Conservation (phyloP, 2,888 invertebrate species). For the Synergus itoensis region DNA sequence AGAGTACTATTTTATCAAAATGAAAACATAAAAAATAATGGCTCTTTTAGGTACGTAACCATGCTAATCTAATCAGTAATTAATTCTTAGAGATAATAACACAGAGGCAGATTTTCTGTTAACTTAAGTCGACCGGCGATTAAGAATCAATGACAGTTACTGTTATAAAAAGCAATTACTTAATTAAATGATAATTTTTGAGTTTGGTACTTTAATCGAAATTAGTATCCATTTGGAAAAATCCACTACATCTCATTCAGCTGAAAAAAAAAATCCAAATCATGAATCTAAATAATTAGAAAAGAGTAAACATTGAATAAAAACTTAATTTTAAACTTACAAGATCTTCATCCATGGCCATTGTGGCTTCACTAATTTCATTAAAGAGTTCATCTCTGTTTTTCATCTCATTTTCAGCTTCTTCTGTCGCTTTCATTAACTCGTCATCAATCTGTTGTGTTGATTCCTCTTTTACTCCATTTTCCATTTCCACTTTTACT, state of each 20-base stretch:
- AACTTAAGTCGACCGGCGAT: background rate
- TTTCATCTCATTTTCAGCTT: slow-evolving; percentile 20
- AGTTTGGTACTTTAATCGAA: background rate
- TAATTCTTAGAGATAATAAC: background rate
- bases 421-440: slow-evolving; percentile 14
- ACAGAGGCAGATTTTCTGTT: background rate
- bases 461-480: too few species aligned
- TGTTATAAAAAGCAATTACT: background rate
- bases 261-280: background rate
- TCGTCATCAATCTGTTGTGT: background rate
- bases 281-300: background rate
- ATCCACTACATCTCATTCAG: background rate
- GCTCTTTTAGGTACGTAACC: too few species aligned
- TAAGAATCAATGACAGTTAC: background rate
- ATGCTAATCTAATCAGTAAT: background rate
- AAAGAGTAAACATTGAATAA: background rate
- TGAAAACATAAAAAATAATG: background rate
- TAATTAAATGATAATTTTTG: background rate
- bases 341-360: slow-evolving; percentile 13
- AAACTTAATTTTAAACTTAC: background rate
- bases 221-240: background rate
- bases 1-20: background rate
- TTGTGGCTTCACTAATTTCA: background rate
- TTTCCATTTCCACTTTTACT: background rate
- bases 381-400: slow-evolving; percentile 3